Conservation (phyloP, 2,113 vertebrate species). For the Orientallactaga bullata region DNA sequence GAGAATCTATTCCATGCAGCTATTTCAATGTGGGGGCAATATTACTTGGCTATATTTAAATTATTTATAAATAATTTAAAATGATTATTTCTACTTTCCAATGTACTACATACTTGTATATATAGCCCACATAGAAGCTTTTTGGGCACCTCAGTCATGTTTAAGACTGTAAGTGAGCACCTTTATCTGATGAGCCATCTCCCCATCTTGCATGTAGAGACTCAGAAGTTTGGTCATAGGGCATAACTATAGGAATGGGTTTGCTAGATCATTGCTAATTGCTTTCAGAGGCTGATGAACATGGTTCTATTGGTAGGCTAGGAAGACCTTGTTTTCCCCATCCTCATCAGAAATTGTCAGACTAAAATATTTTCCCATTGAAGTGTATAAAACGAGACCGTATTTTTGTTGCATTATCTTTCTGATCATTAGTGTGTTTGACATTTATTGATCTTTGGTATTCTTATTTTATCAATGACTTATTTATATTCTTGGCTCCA, state of each 20-base stretch:
- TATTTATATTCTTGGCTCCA: neutral
- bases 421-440: neutral
- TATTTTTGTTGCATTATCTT: neutral
- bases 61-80: neutral
- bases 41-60: neutral
- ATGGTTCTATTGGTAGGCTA: neutral
- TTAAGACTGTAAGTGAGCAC: too few relatives aligned
- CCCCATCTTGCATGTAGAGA: too few relatives aligned
- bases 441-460: neutral
- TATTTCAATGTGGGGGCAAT: neutral
- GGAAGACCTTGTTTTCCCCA: neutral
- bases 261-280: neutral
- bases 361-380: neutral
- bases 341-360: neutral
- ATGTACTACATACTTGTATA: neutral
- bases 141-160: neutral
- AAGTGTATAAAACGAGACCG: neutral
- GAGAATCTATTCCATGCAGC: slow-evolving; percentile 7
- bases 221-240: neutral
- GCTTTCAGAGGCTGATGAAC: neutral
- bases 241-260: neutral
- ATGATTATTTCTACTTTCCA: neutral
- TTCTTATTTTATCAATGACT: neutral
- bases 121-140: neutral
- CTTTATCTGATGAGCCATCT: too few relatives aligned